A percentile compares a stretch with the other conserved stretches of the same genome.
phyloP scores from a whole-genome alignment of 2,113 vertebrate species.

The Heterocephalus glaber region DNA sequence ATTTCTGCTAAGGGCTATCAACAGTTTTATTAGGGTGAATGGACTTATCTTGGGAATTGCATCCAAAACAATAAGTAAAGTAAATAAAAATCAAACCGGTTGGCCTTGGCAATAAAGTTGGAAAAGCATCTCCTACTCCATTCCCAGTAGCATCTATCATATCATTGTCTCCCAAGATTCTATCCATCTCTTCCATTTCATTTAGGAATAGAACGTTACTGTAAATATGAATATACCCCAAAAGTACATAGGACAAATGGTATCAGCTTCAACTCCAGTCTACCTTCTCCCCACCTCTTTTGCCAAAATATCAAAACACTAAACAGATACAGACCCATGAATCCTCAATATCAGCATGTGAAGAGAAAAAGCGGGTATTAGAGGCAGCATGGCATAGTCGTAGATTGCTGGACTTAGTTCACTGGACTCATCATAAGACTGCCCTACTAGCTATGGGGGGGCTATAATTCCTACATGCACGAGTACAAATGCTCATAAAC shows the following conservation, averaged over 20 bases:
- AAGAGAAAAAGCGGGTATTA: conserved; percentile 75
- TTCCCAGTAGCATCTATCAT: background rate
- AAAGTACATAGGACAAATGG: background rate
- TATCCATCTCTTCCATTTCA: background rate
- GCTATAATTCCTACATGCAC: background rate
- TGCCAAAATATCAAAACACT: conserved; percentile 76
- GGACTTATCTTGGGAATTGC: background rate
- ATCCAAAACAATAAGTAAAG: conserved; percentile 28
- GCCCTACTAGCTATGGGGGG: background rate
- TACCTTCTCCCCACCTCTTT: conserved; percentile 68
- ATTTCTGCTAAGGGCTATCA: conserved; percentile 31
- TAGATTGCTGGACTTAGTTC: conserved; percentile 14
- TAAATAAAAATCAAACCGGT: conserved; percentile 43
- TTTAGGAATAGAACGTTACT: conserved; percentile 17
- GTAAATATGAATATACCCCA: conserved; percentile 18
- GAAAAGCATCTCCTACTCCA: background rate
- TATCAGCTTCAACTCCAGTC: background rate
- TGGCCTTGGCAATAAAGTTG: background rate
- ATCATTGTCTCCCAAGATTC: background rate
- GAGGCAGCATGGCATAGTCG: conserved; percentile 47
- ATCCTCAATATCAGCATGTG: conserved; percentile 78
- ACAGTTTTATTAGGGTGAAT: conserved; percentile 19
- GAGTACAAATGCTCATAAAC: conserved; percentile 24
- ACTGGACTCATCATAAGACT: background rate
- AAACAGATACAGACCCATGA: conserved; percentile 79